Evolutionary conservation across 92 coral and sea anemone species (phyloP).

Genomic region (Paramuricea clavata): DNA sequence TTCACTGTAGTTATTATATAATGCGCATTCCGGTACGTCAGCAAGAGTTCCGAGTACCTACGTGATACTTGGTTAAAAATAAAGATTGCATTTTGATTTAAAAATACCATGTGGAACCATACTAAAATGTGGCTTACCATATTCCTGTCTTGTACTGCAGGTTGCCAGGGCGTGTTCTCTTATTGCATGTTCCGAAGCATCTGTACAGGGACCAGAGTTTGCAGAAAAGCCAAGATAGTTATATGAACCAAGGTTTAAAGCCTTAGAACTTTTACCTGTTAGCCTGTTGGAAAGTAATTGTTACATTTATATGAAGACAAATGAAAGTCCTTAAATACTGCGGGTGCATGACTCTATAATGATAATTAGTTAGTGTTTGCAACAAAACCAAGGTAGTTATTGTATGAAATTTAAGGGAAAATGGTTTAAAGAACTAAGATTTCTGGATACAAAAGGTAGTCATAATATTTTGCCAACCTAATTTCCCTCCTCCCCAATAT

Average conservation of each 20-base stretch:
- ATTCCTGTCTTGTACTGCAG: conserved; percentile 95
- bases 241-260: conserved; percentile 93
- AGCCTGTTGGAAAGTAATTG: conserved; percentile 51
- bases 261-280: conserved; percentile 65
- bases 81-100: background rate
- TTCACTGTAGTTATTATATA: too few species aligned
- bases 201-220: conserved; percentile 91
- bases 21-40: too few species aligned
- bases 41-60: too few species aligned
- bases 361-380: too few species aligned
- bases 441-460: too few species aligned
- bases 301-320: too few species aligned
- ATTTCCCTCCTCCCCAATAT: too few species aligned
- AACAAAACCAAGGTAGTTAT: too few species aligned
- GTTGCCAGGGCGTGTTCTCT: conserved; percentile 78
- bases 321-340: too few species aligned
- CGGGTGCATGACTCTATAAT: background rate
- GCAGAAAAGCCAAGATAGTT: conserved; percentile 98
- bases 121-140: conserved; percentile 68
- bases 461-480: too few species aligned
- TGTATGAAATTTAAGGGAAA: too few species aligned
- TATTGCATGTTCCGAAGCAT: conserved; percentile 80
- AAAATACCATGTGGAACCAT: background rate
- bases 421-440: too few species aligned
- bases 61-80: background rate